Evolutionary conservation across 2,888 invertebrate species (phyloP).

Genomic region (Himalopsyche japonica): DNA sequence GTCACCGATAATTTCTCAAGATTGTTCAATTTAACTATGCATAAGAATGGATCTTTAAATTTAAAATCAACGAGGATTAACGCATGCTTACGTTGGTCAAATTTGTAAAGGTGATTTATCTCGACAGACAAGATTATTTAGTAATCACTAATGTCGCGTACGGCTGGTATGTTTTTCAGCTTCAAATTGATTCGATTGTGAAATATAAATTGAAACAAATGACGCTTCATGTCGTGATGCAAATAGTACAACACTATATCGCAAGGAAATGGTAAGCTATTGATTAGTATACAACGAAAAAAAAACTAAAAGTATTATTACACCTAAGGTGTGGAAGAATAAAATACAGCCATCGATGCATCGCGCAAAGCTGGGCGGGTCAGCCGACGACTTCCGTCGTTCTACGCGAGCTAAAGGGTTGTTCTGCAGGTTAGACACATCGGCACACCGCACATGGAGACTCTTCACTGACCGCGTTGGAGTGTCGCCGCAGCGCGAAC

Average conservation of each 20-base stretch:
- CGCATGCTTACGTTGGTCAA: no score
- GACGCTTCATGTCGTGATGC: no score
- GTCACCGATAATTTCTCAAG: no score
- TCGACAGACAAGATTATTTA: no score
- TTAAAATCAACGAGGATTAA: no score
- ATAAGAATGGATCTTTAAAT: no score
- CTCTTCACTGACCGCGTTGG: slow-evolving; percentile 66
- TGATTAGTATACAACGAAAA: not conserved
- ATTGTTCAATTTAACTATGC: no score
- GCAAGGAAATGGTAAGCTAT: not conserved
- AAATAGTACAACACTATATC: not conserved
- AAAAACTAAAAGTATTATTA: not conserved
- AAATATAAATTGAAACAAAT: no score
- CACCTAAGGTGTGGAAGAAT: not conserved
- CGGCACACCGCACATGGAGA: slow-evolving; percentile 15
- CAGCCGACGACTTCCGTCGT: not conserved
- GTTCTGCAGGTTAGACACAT: slow-evolving; percentile 3
- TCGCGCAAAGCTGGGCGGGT: slow-evolving; percentile 7
- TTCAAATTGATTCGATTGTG: no score
- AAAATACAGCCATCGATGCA: not conserved
- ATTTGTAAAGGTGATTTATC: no score
- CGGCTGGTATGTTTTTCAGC: no score
- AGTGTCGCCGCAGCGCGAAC: slow-evolving; percentile 69
- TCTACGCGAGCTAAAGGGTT: not conserved
- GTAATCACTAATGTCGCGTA: no score